phyloP scores from a whole-genome alignment of 2,797 vertebrate species.

The Pteropus rufus region DNA sequence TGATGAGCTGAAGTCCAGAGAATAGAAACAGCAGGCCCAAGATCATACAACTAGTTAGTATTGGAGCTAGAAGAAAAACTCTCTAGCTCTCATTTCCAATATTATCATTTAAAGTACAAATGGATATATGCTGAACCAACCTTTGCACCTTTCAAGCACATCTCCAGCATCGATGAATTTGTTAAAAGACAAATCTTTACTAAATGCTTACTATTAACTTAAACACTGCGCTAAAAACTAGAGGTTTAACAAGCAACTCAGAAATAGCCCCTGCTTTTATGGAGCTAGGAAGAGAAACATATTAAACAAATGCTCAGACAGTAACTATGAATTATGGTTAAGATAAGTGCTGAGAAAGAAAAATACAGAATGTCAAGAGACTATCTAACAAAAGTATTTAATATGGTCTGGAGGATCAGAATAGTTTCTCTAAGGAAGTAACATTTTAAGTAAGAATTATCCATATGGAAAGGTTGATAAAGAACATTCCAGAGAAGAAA shows the following conservation, averaged over 20 bases:
- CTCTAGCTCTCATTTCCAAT: neutral
- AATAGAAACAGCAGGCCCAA: neutral
- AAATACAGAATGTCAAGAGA: constrained; percentile 24
- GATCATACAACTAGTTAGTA: neutral
- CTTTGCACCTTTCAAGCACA: neutral
- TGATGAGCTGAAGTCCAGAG: neutral
- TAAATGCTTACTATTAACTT: constrained; percentile 14
- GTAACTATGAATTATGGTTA: neutral
- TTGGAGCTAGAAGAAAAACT: neutral
- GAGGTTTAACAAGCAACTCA: neutral
- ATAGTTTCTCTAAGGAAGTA: constrained; percentile 8
- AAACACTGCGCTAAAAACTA: neutral
- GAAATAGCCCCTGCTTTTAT: neutral
- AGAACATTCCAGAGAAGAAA: constrained; percentile 2
- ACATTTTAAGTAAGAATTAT: neutral
- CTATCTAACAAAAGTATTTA: neutral
- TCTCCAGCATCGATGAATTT: constrained; percentile 8
- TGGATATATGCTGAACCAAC: neutral
- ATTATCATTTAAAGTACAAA: constrained; percentile 37
- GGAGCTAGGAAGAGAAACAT: neutral
- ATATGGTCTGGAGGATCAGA: neutral
- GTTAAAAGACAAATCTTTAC: neutral
- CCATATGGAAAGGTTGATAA: neutral
- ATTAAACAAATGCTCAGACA: neutral
- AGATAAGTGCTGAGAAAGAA: constrained; percentile 11